Percentiles rank a stretch among this genome's conserved stretches.
Conservation (phyloP, 2,888 invertebrate genomes). For the Scotopteryx bipunctaria region DNA sequence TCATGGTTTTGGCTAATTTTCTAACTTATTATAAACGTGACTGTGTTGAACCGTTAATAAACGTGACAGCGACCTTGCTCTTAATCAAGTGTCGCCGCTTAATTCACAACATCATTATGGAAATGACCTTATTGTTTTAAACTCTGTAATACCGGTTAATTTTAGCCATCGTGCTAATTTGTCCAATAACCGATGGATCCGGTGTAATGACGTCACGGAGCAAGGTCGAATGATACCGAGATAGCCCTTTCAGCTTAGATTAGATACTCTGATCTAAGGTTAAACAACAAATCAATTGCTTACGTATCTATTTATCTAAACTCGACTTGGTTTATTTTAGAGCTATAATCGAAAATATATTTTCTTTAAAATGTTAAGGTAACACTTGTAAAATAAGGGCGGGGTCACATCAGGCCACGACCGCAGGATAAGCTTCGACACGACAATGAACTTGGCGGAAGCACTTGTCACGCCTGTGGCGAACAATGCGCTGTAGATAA, state of each 20-base stretch:
- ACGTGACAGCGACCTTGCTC: constrained; percentile 49
- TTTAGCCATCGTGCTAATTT: constrained; percentile 36
- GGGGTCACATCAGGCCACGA: constrained; percentile 45
- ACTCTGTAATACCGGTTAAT: constrained; percentile 37
- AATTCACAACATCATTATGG: constrained; percentile 40
- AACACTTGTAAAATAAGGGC: constrained; percentile 46
- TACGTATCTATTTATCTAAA: constrained; percentile 6
- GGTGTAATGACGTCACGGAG: constrained; percentile 25
- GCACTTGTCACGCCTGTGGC: constrained; percentile 74
- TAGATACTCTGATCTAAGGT: constrained; percentile 11
- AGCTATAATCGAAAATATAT: neutral
- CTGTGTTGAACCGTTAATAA: constrained; percentile 14
- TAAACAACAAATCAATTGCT: constrained; percentile 17
- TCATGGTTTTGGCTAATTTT: constrained; percentile 20
- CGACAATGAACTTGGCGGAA: constrained; percentile 82
- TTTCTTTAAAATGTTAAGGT: constrained; percentile 5
- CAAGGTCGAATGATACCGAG: constrained; percentile 19
- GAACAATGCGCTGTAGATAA: constrained; percentile 71
- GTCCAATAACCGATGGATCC: constrained; percentile 28
- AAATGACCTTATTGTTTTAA: constrained; percentile 43
- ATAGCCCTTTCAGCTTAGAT: constrained; percentile 21
- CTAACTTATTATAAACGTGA: constrained; percentile 11
- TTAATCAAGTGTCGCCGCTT: constrained; percentile 58
- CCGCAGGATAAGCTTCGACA: constrained; percentile 44
- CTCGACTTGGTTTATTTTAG: neutral